phyloP scores from a whole-genome alignment of 2,888 invertebrate species.

The Hemaris fuciformis region DNA sequence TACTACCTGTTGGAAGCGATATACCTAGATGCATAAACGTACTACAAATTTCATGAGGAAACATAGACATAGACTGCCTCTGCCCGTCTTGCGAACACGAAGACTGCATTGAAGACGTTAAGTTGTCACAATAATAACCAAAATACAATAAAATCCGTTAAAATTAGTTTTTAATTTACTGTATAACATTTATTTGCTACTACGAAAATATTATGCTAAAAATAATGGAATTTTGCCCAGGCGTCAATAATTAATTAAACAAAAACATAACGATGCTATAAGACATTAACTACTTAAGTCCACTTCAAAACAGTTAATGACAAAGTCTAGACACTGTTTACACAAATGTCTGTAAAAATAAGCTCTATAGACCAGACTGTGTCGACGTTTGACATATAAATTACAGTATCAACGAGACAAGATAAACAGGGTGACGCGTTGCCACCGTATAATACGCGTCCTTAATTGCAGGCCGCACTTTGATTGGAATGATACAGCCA shows the following conservation, averaged over 20 bases:
- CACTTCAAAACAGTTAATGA: neutral
- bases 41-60: too few relatives aligned
- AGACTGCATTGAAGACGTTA: too few relatives aligned
- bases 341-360: neutral
- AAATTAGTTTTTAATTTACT: too few relatives aligned
- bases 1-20: too few relatives aligned
- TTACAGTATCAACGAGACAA: constrained; percentile 37
- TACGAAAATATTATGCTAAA: too few relatives aligned
- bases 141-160: too few relatives aligned
- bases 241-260: neutral
- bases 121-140: too few relatives aligned
- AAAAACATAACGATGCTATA: neutral
- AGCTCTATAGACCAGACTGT: constrained; percentile 16
- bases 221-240: too few relatives aligned
- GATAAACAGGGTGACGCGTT: constrained; percentile 38
- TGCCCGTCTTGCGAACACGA: too few relatives aligned
- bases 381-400: constrained; percentile 38
- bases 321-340: neutral
- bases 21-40: too few relatives aligned
- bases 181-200: too few relatives aligned
- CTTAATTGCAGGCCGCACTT: constrained; percentile 44
- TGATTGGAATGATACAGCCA: constrained; percentile 31
- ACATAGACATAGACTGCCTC: too few relatives aligned
- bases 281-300: neutral
- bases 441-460: constrained; percentile 23